Base-by-base conservation (phyloP, 1,140 invertebrate genomes). In the Eumeta japonica region DNA sequence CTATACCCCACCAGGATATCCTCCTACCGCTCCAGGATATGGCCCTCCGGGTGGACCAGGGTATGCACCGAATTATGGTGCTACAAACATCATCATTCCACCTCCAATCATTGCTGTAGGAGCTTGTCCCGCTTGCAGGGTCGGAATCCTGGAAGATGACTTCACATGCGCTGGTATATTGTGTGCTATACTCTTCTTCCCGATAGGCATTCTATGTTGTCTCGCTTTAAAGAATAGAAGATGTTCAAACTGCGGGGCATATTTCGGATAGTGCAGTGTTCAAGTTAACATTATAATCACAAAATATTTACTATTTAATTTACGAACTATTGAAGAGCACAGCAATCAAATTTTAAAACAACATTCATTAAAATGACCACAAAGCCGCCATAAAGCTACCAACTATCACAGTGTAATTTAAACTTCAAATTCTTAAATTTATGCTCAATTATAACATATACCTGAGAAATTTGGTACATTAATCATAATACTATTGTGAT, bases 171-270 rank as follows among this genome's bases (percentile, higher is more conserved):
- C 89, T 7, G 90, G 89, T 39, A 78, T 93, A 12, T 71, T 87
- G 10, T 92, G 89, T 71, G 89, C 89, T 11, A 90, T 94, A 42
- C 74, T 90, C 17, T 92, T 89, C 66, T 93, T 93, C 51, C 90
- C 90, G 0, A 28, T 92, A 15, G 90, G 90, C 32, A 84, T 93
- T 43, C 61, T 92, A 1, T 91, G 87, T 62, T 93, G 90, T 64
- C 70, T 92, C 13, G 77, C 85, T 4, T 76, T 90, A 54, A 86
- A 86, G 57, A 87, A 90, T 48, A 79, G 83, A 56, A 79, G 87
- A 46, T 94, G 90, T 59, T 84, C 86, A 3, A 88, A 91, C 64
- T 93, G 90, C 71, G 88, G 88, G 13, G 88, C 89, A 11, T 82
- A 86, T 50, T 92, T 90, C 62, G 82, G 78, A 35, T 85, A 75